Base-by-base conservation (phyloP, 2,113 vertebrate genomes). In the Macaca fascicularis region DNA sequence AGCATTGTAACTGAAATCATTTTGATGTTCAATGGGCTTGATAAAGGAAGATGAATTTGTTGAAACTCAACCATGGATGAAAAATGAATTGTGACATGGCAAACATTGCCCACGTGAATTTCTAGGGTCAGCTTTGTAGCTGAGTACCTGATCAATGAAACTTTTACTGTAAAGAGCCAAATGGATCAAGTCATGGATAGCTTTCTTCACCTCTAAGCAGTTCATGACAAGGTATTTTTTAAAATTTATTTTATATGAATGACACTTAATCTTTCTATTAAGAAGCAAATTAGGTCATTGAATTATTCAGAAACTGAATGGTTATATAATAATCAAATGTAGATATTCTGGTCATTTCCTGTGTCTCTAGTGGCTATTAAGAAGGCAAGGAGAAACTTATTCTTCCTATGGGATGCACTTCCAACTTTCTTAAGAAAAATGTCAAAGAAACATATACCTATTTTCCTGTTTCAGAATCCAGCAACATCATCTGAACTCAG, bases 371-470 rank as follows among this genome's bases (percentile, higher is more conserved):
- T 17, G 45, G 76, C 38, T 76, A 52, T 48, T 88, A 93, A 91
- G 12, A 14, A 59, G 67, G 20, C 52, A 83, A 93, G 32, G 10
- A 94, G 57, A 97, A 90, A 80, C 38, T 3, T 76, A 64, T 59
- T 14, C 30, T 94, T 40, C 38, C 55, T 43, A 4, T 14, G 92
- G 59, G 72, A 57, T 50, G 17, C 2, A 52, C 61, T 57, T 64
- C 59, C 80, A 69, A n/a, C 45, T 76, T 89, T 89, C n/a, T 74
- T 45, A 92, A 90, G 70, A 45, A 93, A 94, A 96, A 92, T 27
- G 84, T 88, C 80, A 92, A 90, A 96, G 81, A 55, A 64, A 64
- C 20, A 32, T 48, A 1, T 20, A 80, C 43, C 69, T 83, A 35
- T 8, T 79, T 75, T 69, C 45, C 79, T 93, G 35, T 38, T 85